These are phyloP conservation scores for Cartodere bifasciata DNA, from an alignment of 2,888 invertebrate species.

Conservation along the genomic window DNA sequence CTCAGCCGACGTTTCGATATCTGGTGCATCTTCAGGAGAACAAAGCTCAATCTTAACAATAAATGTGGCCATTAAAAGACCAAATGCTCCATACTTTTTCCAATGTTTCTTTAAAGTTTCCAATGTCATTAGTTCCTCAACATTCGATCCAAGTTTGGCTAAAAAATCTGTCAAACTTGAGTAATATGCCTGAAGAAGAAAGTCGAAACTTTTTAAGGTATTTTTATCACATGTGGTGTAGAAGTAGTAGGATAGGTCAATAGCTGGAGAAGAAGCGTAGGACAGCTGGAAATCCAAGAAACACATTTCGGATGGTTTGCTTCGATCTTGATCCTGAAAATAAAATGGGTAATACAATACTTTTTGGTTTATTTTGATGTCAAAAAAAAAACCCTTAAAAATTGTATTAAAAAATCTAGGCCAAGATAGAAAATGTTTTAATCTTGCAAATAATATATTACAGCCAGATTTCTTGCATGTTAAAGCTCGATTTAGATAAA, in stretches of 20 bases:
- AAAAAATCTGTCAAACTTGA: conserved; percentile 17
- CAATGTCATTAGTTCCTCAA: conserved; percentile 15
- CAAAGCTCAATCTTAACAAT: conserved; percentile 4
- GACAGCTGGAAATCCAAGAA: conserved; percentile 24
- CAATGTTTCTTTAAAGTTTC: conserved; percentile 19
- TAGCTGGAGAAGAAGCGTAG: conserved; percentile 18
- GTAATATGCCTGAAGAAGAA: conserved; percentile 21
- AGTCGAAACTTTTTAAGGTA: conserved; percentile 19
- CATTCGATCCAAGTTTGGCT: conserved; percentile 16
- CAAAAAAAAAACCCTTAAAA: too few relatives aligned
- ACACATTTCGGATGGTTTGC: conserved; percentile 19
- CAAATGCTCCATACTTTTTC: conserved; percentile 19
- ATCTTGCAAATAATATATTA: too few relatives aligned
- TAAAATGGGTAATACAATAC: too few relatives aligned
- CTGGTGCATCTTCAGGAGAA: conserved; percentile 8
- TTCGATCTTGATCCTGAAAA: conserved; percentile 17
- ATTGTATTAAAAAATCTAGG: too few relatives aligned
- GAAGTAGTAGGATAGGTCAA: conserved; percentile 23
- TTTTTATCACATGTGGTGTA: conserved; percentile 19
- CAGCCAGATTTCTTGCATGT: too few relatives aligned
- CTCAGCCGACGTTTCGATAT: conserved; percentile 4
- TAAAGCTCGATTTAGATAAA: too few relatives aligned
- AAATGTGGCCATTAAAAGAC: conserved; percentile 14
- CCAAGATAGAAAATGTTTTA: too few relatives aligned
- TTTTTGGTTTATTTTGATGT: too few relatives aligned